These are phyloP conservation scores for Phragmatobia fuliginosa DNA, from an alignment of 2,888 invertebrate species.

Conservation along the genomic window DNA sequence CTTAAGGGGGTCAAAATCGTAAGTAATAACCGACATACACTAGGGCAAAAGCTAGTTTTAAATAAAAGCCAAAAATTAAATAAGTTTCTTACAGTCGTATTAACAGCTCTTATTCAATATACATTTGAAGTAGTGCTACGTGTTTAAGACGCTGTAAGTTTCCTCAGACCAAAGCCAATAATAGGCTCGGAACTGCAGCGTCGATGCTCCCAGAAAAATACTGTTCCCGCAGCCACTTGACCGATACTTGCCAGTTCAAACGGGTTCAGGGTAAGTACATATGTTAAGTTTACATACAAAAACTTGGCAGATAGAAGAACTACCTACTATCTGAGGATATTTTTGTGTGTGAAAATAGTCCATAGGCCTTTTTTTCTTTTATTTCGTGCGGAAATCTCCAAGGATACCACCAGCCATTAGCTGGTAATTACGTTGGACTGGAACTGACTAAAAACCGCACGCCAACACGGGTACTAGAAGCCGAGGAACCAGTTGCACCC, in stretches of 20 bases:
- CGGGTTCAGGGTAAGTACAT: conserved; percentile 18
- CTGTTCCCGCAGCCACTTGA: conserved; percentile 48
- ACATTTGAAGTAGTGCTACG: conserved; percentile 40
- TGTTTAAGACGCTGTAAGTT: conserved; percentile 43
- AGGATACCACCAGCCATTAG: too few relatives aligned
- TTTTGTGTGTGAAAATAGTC: too few relatives aligned
- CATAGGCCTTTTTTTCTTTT: too few relatives aligned
- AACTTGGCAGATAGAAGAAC: neutral
- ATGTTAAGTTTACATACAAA: neutral
- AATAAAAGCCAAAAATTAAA: too few relatives aligned
- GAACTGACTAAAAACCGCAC: too few relatives aligned
- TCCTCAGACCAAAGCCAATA: conserved; percentile 32
- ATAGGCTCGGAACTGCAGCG: conserved; percentile 41
- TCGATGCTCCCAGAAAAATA: conserved; percentile 37
- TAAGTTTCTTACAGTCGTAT: neutral
- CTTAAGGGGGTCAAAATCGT: too few relatives aligned
- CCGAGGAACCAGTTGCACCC: too few relatives aligned
- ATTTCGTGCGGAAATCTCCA: too few relatives aligned
- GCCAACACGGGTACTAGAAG: too few relatives aligned
- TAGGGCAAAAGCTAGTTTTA: too few relatives aligned
- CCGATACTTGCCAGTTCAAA: conserved; percentile 41
- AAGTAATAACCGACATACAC: too few relatives aligned
- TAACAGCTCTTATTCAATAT: conserved; percentile 23
- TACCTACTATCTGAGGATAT: neutral
- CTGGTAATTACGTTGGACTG: too few relatives aligned